Evolutionary conservation across 2,888 invertebrate species (phyloP), one percentile per base, ranked within the genome.

Genomic region (Quadriops clusia): DNA sequence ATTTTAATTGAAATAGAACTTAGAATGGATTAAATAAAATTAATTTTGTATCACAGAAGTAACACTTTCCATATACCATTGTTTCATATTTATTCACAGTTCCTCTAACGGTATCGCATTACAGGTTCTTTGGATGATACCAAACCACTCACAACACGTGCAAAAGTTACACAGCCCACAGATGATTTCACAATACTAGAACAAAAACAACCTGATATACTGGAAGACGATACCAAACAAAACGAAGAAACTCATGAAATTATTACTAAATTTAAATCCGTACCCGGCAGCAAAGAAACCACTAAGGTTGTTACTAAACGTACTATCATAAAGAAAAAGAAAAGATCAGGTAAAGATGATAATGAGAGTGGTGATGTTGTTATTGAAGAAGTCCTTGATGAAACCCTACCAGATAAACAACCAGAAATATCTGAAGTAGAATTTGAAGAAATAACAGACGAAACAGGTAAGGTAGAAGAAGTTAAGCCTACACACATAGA

Each of bases 161-260:
- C n/a, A n/a, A n/a, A 36, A 36, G 33, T 30, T 23, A 43, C 33
- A 42, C 46, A 28, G 37, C 37, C 10, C 37, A 44, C 26, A 34
- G 45, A 42, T 42, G 46, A 38, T 36, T n/a, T n/a, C n/a, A n/a
- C n/a, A n/a, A n/a, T n/a, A n/a, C n/a, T n/a, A n/a, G n/a, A n/a
- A n/a, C n/a, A n/a, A n/a, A n/a, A n/a, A n/a, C n/a, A n/a, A n/a
- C n/a, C n/a, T n/a, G n/a, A n/a, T n/a, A n/a, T n/a, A n/a, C n/a
- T n/a, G n/a, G n/a, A n/a, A n/a, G n/a, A n/a, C n/a, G n/a, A n/a
- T n/a, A n/a, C n/a, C n/a, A n/a, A n/a, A 39, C 43, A 42, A 31
- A 24, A 34, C 22, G 23, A 72, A 60, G 71, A 72, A 62, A 64
- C 65, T 23, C 69, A 72, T 54, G 73, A 74, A 63, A 71, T 72